Evolutionary conservation across 2,113 vertebrate genomes (phyloP).

Genomic region (Crotalus viridis): DNA sequence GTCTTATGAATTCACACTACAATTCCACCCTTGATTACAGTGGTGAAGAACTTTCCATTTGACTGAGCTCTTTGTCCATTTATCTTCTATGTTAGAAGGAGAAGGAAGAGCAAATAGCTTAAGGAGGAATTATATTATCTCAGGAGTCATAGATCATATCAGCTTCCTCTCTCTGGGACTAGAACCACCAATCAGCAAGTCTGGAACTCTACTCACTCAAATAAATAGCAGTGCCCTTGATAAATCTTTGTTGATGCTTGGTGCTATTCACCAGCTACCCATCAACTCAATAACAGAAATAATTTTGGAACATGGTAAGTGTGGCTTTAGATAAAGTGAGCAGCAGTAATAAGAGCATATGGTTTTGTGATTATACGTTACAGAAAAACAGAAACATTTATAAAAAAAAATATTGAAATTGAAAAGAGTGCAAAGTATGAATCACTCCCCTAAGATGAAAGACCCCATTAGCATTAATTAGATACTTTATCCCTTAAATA

Average conservation of each 20-base stretch:
- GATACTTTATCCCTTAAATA: not conserved
- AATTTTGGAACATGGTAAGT: not conserved
- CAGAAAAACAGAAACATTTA: not conserved
- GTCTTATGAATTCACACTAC: not conserved
- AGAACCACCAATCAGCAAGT: not conserved
- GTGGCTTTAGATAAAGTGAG: not conserved
- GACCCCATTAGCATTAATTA: not conserved
- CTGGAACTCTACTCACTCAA: not conserved
- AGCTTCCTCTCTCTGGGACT: not conserved
- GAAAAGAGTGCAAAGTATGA: not conserved
- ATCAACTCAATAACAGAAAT: not conserved
- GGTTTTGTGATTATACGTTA: not conserved
- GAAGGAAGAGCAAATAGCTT: not conserved
- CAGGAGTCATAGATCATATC: not conserved
- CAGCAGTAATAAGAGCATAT: not conserved
- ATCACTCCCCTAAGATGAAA: not conserved
- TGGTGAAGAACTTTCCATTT: not conserved
- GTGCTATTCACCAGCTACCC: not conserved
- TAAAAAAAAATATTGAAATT: not conserved
- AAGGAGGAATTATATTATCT: not conserved
- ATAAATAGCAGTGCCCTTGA: not conserved
- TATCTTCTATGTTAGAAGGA: not conserved
- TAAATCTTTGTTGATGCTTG: not conserved
- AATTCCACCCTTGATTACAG: not conserved
- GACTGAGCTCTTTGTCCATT: not conserved